Base-by-base conservation (phyloP, 2,888 invertebrate species). In the Enchytraeus crypticus region DNA sequence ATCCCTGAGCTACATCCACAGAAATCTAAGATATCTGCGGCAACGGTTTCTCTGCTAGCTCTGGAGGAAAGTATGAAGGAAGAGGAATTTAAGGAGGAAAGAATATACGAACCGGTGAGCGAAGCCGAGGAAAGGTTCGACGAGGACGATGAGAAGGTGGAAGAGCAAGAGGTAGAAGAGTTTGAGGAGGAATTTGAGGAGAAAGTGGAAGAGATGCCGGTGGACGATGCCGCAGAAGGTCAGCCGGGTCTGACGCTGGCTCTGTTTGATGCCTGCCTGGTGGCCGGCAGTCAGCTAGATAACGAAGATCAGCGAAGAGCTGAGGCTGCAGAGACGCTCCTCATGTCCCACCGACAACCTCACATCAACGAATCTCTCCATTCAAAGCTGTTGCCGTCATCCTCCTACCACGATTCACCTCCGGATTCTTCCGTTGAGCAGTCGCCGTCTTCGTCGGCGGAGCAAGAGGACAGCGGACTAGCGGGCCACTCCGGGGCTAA, bases 151-250 rank as follows among this genome's bases (percentile, higher is more conserved):
- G 57, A 47, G 5, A 32, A 29, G n/a, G 56, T 33, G 11, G 47
- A 57, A 18, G 32, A 14, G 2, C 38, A 34, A 11, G 45, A 29
- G n/a, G 33, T 11, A 3, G 51, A 18, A 1, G n/a, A 34, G 5
- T 23, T 34, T 26, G 33, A 34, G 56, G 27, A 27, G 38, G 30
- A 29, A 30, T 5, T n/a, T 43, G 23, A 26, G 26, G 59, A 59
- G 30, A 49, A 58, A 26, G 61, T 60, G n/a, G 60, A 63, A 23
- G 59, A 63, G 29, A 56, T 61, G 33, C 47, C 45, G 5, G 55
- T 11, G 26, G 30, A 26, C 11, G 60, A 63, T 23, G n/a, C 34
- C 0, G 29, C 23, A 2, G 55, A 38, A 26, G 23, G 23, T 23
- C 26, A 27, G 26, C 29, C 38, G n/a, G 26, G n/a, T 18, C 27